A percentile compares a stretch with the other conserved stretches of the same genome.
These are phyloP conservation scores for Turdus rufiventris DNA, from an alignment of 2,113 vertebrate species.

Conservation along the genomic window DNA sequence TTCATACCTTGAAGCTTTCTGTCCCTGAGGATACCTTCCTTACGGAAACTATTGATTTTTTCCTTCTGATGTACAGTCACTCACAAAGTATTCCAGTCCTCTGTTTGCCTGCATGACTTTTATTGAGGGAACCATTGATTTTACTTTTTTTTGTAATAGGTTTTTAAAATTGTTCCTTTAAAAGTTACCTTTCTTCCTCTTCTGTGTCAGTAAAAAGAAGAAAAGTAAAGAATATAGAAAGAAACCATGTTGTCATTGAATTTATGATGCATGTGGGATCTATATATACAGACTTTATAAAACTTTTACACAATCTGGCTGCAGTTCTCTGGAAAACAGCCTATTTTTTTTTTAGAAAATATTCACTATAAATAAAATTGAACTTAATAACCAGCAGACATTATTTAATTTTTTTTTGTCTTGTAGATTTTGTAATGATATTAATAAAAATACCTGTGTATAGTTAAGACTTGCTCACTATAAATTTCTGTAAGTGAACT, in stretches of 20 bases:
- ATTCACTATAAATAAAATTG: neutral
- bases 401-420: neutral
- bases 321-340: neutral
- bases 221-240: neutral
- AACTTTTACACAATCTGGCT: neutral
- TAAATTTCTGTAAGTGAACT: neutral
- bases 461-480: neutral
- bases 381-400: neutral
- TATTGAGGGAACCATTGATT: slow-evolving; percentile 36
- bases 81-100: slow-evolving; percentile 42
- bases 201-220: neutral
- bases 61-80: slow-evolving; percentile 10
- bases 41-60: slow-evolving; percentile 56
- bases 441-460: neutral
- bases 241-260: neutral
- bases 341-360: neutral
- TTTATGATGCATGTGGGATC: neutral
- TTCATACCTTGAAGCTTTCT: slow-evolving; percentile 13
- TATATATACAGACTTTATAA: neutral
- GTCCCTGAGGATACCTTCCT: slow-evolving; percentile 28
- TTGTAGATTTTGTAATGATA: neutral
- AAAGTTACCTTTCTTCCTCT: slow-evolving; percentile 7
- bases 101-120: slow-evolving; percentile 22
- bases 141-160: neutral
- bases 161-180: slow-evolving; percentile 8